Evolutionary conservation across 2,113 vertebrate genomes (phyloP).

Genomic region (Cebus imitator): DNA sequence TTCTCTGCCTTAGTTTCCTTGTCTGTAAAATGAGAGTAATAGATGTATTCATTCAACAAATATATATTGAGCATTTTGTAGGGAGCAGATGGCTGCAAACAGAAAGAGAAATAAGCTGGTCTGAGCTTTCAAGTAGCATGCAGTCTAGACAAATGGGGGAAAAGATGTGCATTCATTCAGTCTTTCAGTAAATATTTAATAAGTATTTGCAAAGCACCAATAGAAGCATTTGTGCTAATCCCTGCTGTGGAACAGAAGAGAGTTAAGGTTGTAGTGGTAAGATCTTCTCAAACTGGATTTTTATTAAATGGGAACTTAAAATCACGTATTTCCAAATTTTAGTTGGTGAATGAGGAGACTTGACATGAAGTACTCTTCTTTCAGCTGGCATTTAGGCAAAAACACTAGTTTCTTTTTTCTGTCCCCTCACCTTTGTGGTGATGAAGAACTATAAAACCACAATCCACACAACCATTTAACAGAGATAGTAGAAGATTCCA

Average conservation of each 20-base stretch:
- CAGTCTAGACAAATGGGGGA: neutral
- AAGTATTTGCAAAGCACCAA: neutral
- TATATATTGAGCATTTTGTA: neutral
- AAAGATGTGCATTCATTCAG: neutral
- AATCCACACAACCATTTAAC: neutral
- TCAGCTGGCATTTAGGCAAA: neutral
- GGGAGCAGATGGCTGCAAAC: neutral
- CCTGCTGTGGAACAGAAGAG: neutral
- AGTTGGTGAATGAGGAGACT: neutral
- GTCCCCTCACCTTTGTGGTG: neutral
- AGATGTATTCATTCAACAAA: neutral
- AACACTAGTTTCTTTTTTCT: neutral
- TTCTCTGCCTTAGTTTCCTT: neutral
- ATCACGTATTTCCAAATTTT: neutral
- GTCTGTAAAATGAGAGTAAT: neutral
- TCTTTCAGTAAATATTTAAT: neutral
- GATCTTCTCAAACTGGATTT: neutral
- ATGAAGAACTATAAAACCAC: neutral
- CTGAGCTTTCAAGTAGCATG: neutral
- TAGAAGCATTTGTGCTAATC: neutral
- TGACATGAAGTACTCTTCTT: neutral
- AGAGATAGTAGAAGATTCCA: neutral
- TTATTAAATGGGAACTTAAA: neutral
- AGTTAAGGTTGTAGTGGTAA: neutral
- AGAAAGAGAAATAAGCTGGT: neutral